Percentiles rank a stretch among this genome's conserved stretches.
Evolutionary conservation across 2,888 invertebrate genomes (phyloP).

Genomic region (Pyrocoelia pectoralis): DNA sequence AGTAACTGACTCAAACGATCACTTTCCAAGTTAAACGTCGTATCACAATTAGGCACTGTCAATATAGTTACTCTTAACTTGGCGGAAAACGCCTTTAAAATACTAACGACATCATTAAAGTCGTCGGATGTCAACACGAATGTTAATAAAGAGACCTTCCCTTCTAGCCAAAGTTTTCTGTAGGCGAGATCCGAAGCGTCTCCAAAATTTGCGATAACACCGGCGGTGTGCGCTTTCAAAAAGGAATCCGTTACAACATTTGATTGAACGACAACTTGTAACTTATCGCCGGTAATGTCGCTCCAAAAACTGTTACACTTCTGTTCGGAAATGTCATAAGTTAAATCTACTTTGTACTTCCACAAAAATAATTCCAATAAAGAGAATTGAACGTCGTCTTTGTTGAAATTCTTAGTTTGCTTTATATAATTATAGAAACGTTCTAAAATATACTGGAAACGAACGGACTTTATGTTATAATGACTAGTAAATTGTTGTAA

Average conservation of each 20-base stretch:
- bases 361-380: neutral
- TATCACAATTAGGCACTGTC: neutral
- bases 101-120: neutral
- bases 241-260: neutral
- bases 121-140: neutral
- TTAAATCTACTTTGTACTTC: neutral
- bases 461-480: neutral
- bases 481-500: neutral
- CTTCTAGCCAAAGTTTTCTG: neutral
- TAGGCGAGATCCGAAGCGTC: neutral
- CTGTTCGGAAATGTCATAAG: neutral
- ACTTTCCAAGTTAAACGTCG: neutral
- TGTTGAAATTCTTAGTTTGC: neutral
- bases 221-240: neutral
- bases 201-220: neutral
- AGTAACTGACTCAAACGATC: slow-evolving; percentile 50
- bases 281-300: neutral
- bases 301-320: neutral
- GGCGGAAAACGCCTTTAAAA: neutral
- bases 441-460: neutral
- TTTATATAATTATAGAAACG: neutral
- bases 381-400: neutral
- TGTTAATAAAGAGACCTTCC: neutral
- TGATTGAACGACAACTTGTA: neutral
- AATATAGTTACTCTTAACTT: neutral